Conservation (phyloP, 2,888 invertebrate species). For the Synanthedon formicaeformis region DNA sequence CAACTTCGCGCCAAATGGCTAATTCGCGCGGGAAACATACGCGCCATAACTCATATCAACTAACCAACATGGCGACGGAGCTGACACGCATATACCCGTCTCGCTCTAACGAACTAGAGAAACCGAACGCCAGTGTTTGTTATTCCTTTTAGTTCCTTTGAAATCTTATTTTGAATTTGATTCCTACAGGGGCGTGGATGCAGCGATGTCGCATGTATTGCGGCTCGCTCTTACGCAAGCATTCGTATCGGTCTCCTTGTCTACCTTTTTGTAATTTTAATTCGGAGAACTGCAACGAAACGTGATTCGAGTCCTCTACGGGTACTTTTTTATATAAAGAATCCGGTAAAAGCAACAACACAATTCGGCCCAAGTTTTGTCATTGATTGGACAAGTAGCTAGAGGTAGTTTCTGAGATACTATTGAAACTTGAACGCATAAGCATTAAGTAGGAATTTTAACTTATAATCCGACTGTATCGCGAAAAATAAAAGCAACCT, state of each 20-base stretch:
- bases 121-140: constrained; percentile 54
- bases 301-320: constrained; percentile 51
- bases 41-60: constrained; percentile 66
- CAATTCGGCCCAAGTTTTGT: constrained; percentile 37
- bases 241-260: constrained; percentile 36
- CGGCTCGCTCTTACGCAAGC: constrained; percentile 54
- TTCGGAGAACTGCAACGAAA: constrained; percentile 65
- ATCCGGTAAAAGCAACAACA: constrained; percentile 48
- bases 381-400: no score
- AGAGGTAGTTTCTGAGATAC: no score
- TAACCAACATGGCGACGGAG: constrained; percentile 39
- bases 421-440: no score
- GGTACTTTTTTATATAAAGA: constrained; percentile 51
- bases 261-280: constrained; percentile 68
- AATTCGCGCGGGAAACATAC: constrained; percentile 64
- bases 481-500: no score
- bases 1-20: constrained; percentile 60
- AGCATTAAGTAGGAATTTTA: no score
- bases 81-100: constrained; percentile 37
- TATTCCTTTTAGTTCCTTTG: constrained; percentile 66
- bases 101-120: constrained; percentile 59
- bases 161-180: constrained; percentile 70
- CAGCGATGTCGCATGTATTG: constrained; percentile 70
- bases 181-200: constrained; percentile 69
- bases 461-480: no score